phyloP scores from a whole-genome alignment of 2,888 invertebrate species.

The Erebia aethiops region DNA sequence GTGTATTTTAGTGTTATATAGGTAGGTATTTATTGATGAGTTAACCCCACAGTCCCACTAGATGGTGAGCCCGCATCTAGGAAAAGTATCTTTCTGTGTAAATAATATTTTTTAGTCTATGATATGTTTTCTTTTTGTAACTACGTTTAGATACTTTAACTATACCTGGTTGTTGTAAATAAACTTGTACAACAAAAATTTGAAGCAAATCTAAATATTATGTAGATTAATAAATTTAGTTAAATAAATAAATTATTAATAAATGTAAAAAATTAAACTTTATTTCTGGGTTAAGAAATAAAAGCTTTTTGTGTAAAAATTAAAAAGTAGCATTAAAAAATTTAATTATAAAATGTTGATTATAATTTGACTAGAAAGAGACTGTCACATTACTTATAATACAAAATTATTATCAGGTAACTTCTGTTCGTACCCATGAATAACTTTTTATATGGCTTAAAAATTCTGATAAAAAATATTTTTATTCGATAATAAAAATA shows the following conservation, averaged over 20 bases:
- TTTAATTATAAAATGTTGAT: no score
- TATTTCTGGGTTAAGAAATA: constrained; percentile 30
- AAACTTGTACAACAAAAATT: constrained; percentile 36
- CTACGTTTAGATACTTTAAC: background rate
- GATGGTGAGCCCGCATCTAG: constrained; percentile 79
- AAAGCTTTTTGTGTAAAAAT: constrained; percentile 36
- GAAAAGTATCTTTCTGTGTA: constrained; percentile 62
- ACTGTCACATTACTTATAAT: background rate
- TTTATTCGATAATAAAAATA: no score
- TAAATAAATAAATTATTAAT: constrained; percentile 21
- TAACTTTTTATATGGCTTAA: no score
- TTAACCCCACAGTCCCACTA: constrained; percentile 55
- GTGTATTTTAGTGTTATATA: constrained; percentile 34
- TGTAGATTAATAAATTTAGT: constrained; percentile 26
- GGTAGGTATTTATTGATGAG: constrained; percentile 49
- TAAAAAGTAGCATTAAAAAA: no score
- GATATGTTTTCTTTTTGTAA: background rate
- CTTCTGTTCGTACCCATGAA: no score
- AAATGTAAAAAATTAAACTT: background rate
- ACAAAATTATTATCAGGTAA: no score
- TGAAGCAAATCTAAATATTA: constrained; percentile 29
- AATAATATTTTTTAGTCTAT: constrained; percentile 34
- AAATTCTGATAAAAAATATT: no score
- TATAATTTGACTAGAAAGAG: no score
- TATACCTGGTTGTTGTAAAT: constrained; percentile 40